phyloP scores from a whole-genome alignment of 2,113 vertebrate species.

The Mormyrus lacerda region DNA sequence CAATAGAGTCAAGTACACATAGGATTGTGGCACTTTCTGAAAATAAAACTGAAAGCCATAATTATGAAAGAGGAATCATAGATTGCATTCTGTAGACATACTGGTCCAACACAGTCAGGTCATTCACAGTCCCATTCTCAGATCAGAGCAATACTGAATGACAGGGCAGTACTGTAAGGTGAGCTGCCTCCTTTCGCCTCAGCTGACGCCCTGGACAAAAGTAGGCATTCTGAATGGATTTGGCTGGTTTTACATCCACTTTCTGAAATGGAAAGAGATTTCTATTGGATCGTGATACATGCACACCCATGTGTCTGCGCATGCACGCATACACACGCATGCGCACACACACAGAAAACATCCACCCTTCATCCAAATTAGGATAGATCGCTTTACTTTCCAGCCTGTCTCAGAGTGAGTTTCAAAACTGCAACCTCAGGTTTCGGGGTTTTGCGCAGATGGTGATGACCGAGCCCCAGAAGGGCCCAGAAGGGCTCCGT shows the following conservation, averaged over 20 bases:
- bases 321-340: no score
- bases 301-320: no score
- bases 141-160: not conserved
- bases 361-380: not conserved
- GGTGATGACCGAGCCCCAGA: not conserved
- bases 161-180: not conserved
- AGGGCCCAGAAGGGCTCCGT: not conserved
- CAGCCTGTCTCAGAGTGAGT: not conserved
- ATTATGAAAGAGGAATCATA: not conserved
- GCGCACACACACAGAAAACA: not conserved
- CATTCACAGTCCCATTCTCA: not conserved
- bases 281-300: not conserved
- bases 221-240: not conserved
- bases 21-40: not conserved
- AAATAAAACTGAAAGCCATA: not conserved
- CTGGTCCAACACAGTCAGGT: not conserved
- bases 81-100: not conserved
- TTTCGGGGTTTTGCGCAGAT: not conserved
- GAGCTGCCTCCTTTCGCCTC: not conserved
- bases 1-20: not conserved
- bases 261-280: not conserved
- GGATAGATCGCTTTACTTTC: not conserved
- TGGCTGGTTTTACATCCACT: not conserved
- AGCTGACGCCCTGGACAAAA: not conserved
- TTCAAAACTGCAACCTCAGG: not conserved